phyloP scores from a whole-genome alignment of 2,797 vertebrate species.

The Emys orbicularis region DNA sequence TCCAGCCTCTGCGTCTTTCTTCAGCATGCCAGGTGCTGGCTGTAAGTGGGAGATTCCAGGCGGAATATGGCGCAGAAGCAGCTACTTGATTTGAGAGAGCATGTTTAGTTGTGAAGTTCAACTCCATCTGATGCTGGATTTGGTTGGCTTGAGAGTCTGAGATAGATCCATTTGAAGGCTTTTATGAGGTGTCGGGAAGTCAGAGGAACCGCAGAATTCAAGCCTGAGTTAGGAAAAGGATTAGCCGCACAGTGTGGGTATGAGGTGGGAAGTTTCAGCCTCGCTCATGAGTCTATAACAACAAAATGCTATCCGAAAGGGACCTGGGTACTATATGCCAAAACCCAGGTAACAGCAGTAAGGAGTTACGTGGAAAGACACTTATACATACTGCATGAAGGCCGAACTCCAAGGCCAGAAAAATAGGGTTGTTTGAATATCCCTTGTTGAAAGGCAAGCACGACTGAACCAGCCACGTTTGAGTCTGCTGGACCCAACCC shows the following conservation, averaged over 20 bases:
- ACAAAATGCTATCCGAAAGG: background rate
- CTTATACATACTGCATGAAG: background rate
- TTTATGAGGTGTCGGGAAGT: background rate
- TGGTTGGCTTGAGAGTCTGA: accelerated
- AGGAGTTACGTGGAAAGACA: background rate
- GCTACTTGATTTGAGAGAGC: background rate
- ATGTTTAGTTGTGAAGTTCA: background rate
- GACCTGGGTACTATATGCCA: background rate
- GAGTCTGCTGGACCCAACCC: accelerated
- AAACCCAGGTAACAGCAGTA: background rate
- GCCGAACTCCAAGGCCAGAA: no score
- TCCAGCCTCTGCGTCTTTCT: background rate
- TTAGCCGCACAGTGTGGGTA: accelerated
- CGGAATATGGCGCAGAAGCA: no score
- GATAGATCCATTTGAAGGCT: background rate
- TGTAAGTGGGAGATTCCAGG: background rate
- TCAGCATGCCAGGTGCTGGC: background rate
- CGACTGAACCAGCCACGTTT: background rate
- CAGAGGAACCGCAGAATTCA: background rate
- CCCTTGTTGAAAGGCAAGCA: background rate
- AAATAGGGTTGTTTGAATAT: no score
- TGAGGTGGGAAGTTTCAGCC: background rate
- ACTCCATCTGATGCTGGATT: background rate
- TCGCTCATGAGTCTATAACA: background rate
- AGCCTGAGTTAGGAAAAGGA: background rate